phyloP scores from a whole-genome alignment of 2,113 vertebrate genomes.

The Thunnus maccoyii region DNA sequence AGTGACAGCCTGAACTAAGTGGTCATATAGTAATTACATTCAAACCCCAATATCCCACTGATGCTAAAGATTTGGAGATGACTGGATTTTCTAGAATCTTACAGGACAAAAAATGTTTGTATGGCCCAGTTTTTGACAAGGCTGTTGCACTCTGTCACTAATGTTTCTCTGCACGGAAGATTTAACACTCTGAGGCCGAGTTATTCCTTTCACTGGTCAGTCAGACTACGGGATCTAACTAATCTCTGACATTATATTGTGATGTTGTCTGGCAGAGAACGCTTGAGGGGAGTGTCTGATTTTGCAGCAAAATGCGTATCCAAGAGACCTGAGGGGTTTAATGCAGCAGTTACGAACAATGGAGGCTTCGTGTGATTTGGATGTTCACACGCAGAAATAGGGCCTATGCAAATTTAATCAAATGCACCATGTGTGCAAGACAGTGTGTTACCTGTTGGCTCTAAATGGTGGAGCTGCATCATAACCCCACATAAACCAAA shows the following conservation, averaged over 20 bases:
- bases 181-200: constrained; percentile 17
- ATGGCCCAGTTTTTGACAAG: constrained; percentile 62
- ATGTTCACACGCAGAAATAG: constrained; percentile 44
- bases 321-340: constrained; percentile 12
- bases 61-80: constrained; percentile 69
- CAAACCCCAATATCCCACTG: constrained; percentile 73
- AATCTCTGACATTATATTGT: constrained; percentile 11
- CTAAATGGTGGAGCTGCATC: not conserved
- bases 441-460: constrained; percentile 35
- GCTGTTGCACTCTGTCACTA: constrained; percentile 17
- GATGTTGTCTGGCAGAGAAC: constrained; percentile 20
- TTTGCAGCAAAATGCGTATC: constrained; percentile 27
- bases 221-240: not conserved
- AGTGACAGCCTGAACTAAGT: constrained; percentile 76
- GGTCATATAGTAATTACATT: constrained; percentile 77
- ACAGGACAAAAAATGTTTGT: constrained; percentile 47
- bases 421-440: constrained; percentile 43
- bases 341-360: constrained; percentile 35
- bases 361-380: constrained; percentile 25
- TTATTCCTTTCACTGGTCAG: constrained; percentile 33
- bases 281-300: constrained; percentile 8
- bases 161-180: constrained; percentile 23
- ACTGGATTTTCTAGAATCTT: constrained; percentile 58
- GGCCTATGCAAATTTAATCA: constrained; percentile 69
- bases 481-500: not conserved